Evolutionary conservation across 2,888 invertebrate genomes (phyloP), one percentile per base, ranked within the genome.

Genomic region (Caenorhabditis plicata): DNA sequence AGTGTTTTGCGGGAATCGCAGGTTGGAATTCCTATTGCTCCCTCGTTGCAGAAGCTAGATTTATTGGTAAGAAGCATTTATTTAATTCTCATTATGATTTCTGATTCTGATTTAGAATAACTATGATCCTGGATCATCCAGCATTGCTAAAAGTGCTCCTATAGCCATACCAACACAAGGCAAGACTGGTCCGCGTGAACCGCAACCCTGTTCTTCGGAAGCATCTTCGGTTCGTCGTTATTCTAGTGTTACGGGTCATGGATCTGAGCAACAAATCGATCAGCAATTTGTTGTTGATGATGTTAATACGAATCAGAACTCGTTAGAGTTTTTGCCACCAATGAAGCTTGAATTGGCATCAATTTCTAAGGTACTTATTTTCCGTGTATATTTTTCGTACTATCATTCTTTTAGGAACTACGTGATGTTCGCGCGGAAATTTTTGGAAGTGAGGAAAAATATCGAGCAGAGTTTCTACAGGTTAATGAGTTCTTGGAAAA

Each of bases 221-320:
- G n/a, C n/a, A n/a, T n/a, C n/a, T n/a, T n/a, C n/a, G n/a, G n/a
- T n/a, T n/a, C n/a, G n/a, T n/a, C n/a, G n/a, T n/a, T n/a, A n/a
- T n/a, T n/a, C n/a, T n/a, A n/a, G n/a, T n/a, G n/a, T n/a, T n/a
- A n/a, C n/a, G n/a, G n/a, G n/a, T n/a, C n/a, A n/a, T n/a, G n/a
- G n/a, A n/a, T n/a, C n/a, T n/a, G n/a, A n/a, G n/a, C n/a, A n/a
- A n/a, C n/a, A n/a, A n/a, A n/a, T n/a, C n/a, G 31, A 42, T 8
- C 46, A 53, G 20, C 57, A 64, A 47, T 64, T 64, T 43, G 26
- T 42, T 9, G 36, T 64, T 15, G 64, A 64, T 42, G 64, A 64
- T 40, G 31, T 64, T 20, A 51, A 38, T n/a, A 54, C 53, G 19
- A 45, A 57, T 11, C 53, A 60, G 11, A 52, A 64, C n/a, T 38